These are phyloP conservation scores for Malthinus seriepunctatus DNA, from an alignment of 2,888 invertebrate species.

Conservation along the genomic window DNA sequence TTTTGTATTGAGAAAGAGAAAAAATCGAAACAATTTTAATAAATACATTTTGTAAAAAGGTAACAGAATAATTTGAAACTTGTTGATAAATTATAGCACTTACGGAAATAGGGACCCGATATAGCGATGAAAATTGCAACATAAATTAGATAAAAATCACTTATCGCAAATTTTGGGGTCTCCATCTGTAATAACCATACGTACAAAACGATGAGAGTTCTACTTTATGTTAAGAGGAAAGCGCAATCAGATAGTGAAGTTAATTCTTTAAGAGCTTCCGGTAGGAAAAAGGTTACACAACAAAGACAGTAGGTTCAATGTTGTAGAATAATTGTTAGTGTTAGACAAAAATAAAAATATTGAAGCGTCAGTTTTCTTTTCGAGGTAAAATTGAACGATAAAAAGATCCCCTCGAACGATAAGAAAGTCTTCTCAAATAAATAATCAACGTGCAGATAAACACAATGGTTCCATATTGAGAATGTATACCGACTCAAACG, in stretches of 20 bases:
- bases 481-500: conserved; percentile 26
- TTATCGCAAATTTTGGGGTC: conserved; percentile 21
- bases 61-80: too few relatives aligned
- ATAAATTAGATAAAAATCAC: conserved; percentile 31
- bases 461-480: conserved; percentile 26
- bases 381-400: conserved; percentile 22
- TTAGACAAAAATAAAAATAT: conserved; percentile 22
- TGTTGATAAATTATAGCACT: too few relatives aligned
- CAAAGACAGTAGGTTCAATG: conserved; percentile 5
- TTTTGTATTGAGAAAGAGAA: too few relatives aligned
- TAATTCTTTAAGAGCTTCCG: conserved; percentile 34
- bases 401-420: conserved; percentile 31
- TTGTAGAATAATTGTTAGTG: conserved; percentile 8
- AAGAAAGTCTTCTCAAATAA: conserved; percentile 31
- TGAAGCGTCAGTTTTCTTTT: conserved; percentile 17
- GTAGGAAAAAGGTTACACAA: conserved; percentile 11
- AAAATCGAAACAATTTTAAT: too few relatives aligned
- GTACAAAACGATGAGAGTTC: conserved; percentile 20
- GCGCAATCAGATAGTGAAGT: conserved; percentile 30
- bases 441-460: conserved; percentile 34
- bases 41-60: too few relatives aligned
- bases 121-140: conserved; percentile 14
- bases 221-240: conserved; percentile 23
- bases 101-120: too few relatives aligned
- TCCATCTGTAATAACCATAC: conserved; percentile 28